phyloP scores from a whole-genome alignment of 1,140 invertebrate genomes.

The Calliopsis andreniformis region DNA sequence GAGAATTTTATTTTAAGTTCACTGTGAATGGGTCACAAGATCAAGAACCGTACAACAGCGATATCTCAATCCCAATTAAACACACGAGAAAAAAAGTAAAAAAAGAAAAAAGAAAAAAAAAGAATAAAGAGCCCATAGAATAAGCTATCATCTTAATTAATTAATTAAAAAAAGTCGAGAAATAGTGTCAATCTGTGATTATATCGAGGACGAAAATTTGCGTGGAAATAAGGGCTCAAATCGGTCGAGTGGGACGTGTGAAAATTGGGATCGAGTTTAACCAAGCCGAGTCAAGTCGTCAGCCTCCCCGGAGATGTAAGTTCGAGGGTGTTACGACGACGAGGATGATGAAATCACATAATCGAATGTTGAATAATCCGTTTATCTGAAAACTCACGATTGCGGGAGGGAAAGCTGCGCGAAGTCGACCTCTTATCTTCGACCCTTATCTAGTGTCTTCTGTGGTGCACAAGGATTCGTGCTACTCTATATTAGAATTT shows the following conservation, averaged over 20 bases:
- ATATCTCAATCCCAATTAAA: background rate
- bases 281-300: background rate
- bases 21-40: background rate
- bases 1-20: background rate
- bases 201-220: background rate
- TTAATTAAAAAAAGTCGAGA: background rate
- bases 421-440: background rate
- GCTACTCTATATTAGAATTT: too few species aligned
- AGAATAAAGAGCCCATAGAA: background rate
- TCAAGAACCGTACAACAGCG: too few species aligned
- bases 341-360: constrained; percentile 24
- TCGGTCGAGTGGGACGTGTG: background rate
- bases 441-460: background rate
- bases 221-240: background rate
- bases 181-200: too few species aligned
- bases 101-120: background rate
- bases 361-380: constrained; percentile 31
- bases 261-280: constrained; percentile 13
- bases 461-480: constrained; percentile 6
- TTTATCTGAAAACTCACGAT: constrained; percentile 24
- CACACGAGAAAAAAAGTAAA: background rate
- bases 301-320: constrained; percentile 14
- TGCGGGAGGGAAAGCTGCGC: constrained; percentile 5
- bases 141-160: background rate
- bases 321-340: constrained; percentile 4